A percentile compares a stretch with the other conserved stretches of the same genome.
Conservation (phyloP, 64 coral and sea anemone genomes). For the Dendronephthya gigantea region DNA sequence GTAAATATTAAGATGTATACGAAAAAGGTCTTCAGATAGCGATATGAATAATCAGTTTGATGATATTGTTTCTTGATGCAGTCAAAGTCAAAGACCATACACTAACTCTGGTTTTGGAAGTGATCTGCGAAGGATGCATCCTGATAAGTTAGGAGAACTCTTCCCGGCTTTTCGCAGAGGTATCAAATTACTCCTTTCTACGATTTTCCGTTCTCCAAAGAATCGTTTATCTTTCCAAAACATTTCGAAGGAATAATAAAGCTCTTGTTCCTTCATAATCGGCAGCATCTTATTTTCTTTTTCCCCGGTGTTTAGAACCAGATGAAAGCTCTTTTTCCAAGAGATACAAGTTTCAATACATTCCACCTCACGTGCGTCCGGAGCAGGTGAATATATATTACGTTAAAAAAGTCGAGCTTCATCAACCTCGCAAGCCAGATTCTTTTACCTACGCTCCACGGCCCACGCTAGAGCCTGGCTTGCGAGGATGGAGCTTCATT, state of each 20-base stretch:
- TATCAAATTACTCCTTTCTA: not conserved
- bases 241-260: not conserved
- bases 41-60: not conserved
- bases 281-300: too few relatives aligned
- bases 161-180: not conserved
- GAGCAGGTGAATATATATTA: not conserved
- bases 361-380: not conserved
- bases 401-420: not conserved
- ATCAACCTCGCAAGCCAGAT: too few relatives aligned
- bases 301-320: too few relatives aligned
- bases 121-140: not conserved
- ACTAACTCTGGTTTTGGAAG: not conserved
- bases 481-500: too few relatives aligned
- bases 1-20: not conserved
- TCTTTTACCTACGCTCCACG: too few relatives aligned
- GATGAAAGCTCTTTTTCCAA: not conserved
- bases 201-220: too few relatives aligned
- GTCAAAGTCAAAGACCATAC: not conserved
- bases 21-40: not conserved
- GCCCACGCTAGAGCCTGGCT: too few relatives aligned
- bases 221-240: not conserved
- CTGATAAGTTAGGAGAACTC: not conserved
- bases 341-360: slow-evolving; percentile 4
- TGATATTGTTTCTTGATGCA: not conserved
- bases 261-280: not conserved